Evolutionary conservation across 2,113 vertebrate genomes (phyloP), one percentile per base, ranked within the genome.

Genomic region (Lampris megalopsis): DNA sequence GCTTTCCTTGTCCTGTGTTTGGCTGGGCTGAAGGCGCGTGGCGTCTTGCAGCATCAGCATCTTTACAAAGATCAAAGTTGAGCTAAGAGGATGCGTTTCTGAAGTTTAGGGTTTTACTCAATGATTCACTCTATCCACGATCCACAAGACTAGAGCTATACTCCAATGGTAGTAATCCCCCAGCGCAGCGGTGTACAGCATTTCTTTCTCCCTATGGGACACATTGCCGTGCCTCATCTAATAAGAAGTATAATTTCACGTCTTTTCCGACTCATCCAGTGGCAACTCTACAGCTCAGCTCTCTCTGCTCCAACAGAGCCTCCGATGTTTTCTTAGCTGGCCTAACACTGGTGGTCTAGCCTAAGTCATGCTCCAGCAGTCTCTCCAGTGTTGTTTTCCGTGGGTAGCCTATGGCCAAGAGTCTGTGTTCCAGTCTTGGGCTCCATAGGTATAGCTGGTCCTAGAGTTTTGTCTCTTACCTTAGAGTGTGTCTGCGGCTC

Each of bases 401-500:
- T 48, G 43, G 37, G 38, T 45, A 63, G 43, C 45, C 61, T 48
- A 24, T 6, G 65, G 36, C 69, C 80, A 68, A 73, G 24, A 24
- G 11, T 69, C 57, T 79, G 78, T 8, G 47, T 64, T 71, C 63
- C 61, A 64, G 43, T 72, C 48, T 50, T 47, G 24, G 68, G 49
- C 82, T 80, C 78, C 83, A 64, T 59, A 45, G 56, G 64, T 45
- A 24, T 24, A 43, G 64, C 13, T 13, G 73, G 58, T 87, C 72
- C 67, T 47, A 24, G 77, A 24, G 24, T 24, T 50, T 64, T 77
- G 73, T 54, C 6, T 87, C 73, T 94, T 95, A 95, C 94, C 94
- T 94, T 92, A 84, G 91, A 75, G 92, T 63, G 85, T 90, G 83
- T 92, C 92, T 93, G 91, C 93, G 93, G 93, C 94, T 95, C 83